Evolutionary conservation across 2,797 vertebrate genomes (phyloP), one percentile per base, ranked within the genome.

Genomic region (Darevskia mixta): DNA sequence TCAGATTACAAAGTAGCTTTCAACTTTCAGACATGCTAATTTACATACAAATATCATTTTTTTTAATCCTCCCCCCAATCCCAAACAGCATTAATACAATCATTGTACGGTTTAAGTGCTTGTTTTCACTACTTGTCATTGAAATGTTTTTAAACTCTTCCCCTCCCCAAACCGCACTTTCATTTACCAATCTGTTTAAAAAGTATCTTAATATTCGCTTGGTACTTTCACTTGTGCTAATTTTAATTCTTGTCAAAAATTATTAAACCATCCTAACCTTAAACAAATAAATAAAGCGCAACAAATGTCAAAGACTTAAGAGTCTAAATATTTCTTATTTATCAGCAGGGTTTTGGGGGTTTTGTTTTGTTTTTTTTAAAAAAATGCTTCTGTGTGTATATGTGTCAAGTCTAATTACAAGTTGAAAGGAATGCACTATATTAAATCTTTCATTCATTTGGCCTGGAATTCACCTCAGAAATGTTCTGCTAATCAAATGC

Each of bases 1-100:
- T 35, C 87, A 82, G 88, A 93, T 94, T 93, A 91, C 93, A 88
- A 93, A 92, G 83, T 93, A 92, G 85, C 1, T 93, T 0, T 93
- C 91, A 90, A 90, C 94, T 91, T 55, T 93, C 90, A 92, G 77
- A 91, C 79, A 90, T 86, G 43, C 78, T 86, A 72, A 93, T 95
- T 91, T 92, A 82, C 89, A 90, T 94, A 88, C 92, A 92, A 93
- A 55, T 95, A 77, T 67, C 71, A 87, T 90, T 91, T 41, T 90
- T 91, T 88, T 88, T 85, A 55, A 55, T 55, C 49, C 13, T 55
- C 49, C 49, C 49, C 49, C 49, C 49, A 15, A 55, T 13, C 49
- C 93, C 90, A 88, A 95, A 87, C 92, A 91, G 79, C 82, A 55
- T 94, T 93, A 91, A 55, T 66, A 90, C 89, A 81, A 90, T 87